A percentile compares a stretch with the other conserved stretches of the same genome.
Evolutionary conservation across 2,797 vertebrate genomes (phyloP).

Genomic region (Aythya fuligula): DNA sequence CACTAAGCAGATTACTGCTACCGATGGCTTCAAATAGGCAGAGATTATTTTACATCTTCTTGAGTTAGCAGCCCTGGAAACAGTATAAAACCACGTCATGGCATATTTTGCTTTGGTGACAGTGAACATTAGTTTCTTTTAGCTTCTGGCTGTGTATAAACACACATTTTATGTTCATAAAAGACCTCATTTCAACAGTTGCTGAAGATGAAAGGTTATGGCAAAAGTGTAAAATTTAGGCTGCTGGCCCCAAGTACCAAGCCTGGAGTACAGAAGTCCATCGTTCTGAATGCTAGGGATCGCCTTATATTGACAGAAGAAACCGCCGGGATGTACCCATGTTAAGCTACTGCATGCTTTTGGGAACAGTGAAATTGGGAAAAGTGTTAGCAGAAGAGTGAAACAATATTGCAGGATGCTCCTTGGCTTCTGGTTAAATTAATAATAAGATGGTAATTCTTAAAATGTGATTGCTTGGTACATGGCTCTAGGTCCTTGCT

Average conservation of each 20-base stretch:
- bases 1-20: not conserved
- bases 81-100: not conserved
- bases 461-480: not conserved
- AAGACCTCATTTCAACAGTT: not conserved
- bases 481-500: not conserved
- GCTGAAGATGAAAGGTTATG: not conserved
- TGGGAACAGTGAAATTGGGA: not conserved
- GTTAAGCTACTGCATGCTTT: not conserved
- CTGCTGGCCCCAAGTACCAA: not conserved
- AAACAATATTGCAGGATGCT: not conserved
- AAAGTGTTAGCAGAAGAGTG: not conserved
- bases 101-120: not conserved
- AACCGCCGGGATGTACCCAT: not conserved
- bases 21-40: not conserved
- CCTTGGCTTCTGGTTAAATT: not conserved
- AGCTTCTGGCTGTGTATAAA: not conserved
- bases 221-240: not conserved
- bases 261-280: not conserved
- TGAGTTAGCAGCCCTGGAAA: not conserved
- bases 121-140: not conserved
- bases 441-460: not conserved
- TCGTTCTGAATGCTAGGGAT: not conserved
- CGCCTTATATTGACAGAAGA: not conserved
- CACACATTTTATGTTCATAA: not conserved
- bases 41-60: not conserved